Base-by-base conservation (phyloP, 2,113 vertebrate genomes). In the Halcyon malimbica region DNA sequence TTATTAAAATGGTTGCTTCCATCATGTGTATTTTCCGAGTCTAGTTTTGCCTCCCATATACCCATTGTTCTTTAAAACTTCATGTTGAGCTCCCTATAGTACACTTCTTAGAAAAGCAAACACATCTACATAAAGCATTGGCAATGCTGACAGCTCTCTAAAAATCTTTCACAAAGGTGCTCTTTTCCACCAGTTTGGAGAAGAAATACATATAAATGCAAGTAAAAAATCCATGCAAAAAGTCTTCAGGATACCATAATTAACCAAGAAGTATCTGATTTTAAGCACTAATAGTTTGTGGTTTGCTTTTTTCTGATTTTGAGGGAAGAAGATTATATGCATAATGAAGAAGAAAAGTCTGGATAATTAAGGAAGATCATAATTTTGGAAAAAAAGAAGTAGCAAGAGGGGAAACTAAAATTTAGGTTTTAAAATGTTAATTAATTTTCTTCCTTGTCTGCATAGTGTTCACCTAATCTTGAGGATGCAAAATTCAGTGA, bases 41-140 rank as follows among this genome's bases (percentile, higher is more conserved):
- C 12, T 87, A 16, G 21, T 39, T 68, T 79, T 14, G 24, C 26
- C 69, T 15, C 4, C 13, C 3, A 3, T 80, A 23, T 42, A 83
- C 41, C 6, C 9, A 24, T 9, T 60, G 35, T 1, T 59, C 21
- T 85, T 67, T 57, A 77, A 83, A 83, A 37, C 25, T 42, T 56
- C 9, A 20, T 1, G 0, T 29, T 41, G 19, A 51, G 1, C 1
- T 68, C 21, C 9, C 24, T 54, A 4, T 19, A 68, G 83, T 10
- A 50, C 0, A n/a, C 13, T 46, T 57, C 5, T 59, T 81, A 51
- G 53, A 70, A 83, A 71, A 83, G 3, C 16, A 86, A 78, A 51
- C 50, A 5, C 5, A 17, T 68, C 82, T 80, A 13, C 35, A 51
- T 11, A 39, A 37, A n/a, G 17, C 4, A 60, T 6, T 10, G 17